These are phyloP conservation scores for Phenganax stokvisi DNA, from an alignment of 92 coral and sea anemone genomes.

Conservation along the genomic window DNA sequence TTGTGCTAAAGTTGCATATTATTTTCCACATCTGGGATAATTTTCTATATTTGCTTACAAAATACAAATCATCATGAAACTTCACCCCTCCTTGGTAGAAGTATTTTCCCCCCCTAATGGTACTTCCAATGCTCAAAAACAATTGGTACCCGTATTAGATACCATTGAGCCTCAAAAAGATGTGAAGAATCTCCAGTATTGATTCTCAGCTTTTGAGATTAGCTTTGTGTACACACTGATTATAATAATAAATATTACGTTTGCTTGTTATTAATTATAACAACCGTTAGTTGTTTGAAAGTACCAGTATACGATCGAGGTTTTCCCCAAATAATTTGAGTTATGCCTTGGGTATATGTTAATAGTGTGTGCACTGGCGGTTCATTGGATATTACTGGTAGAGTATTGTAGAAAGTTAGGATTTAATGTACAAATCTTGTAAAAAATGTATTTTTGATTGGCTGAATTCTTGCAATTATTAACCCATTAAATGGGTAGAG, in stretches of 20 bases:
- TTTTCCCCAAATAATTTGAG: not conserved
- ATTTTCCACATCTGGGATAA: not conserved
- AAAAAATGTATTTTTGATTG: not conserved
- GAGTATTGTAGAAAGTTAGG: not conserved
- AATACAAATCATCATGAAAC: not conserved
- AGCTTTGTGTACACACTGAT: too few relatives aligned
- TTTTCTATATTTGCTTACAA: not conserved
- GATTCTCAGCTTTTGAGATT: too few relatives aligned
- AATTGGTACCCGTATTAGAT: too few relatives aligned
- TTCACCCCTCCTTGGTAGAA: too few relatives aligned
- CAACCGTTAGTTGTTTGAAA: not conserved
- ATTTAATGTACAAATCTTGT: not conserved
- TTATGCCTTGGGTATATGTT: slow-evolving; percentile 11
- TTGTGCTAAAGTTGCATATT: not conserved
- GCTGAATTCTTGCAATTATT: not conserved
- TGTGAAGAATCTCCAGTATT: too few relatives aligned
- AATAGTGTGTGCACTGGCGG: not conserved
- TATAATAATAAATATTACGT: too few relatives aligned
- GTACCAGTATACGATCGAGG: too few relatives aligned
- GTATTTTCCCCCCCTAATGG: too few relatives aligned
- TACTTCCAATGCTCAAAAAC: too few relatives aligned
- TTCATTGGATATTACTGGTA: slow-evolving; percentile 5
- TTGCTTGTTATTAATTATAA: too few relatives aligned
- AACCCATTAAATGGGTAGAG: not conserved
- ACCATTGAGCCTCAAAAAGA: too few relatives aligned